Evolutionary conservation across 1,140 invertebrate genomes (phyloP).

Genomic region (Bombus turneri): DNA sequence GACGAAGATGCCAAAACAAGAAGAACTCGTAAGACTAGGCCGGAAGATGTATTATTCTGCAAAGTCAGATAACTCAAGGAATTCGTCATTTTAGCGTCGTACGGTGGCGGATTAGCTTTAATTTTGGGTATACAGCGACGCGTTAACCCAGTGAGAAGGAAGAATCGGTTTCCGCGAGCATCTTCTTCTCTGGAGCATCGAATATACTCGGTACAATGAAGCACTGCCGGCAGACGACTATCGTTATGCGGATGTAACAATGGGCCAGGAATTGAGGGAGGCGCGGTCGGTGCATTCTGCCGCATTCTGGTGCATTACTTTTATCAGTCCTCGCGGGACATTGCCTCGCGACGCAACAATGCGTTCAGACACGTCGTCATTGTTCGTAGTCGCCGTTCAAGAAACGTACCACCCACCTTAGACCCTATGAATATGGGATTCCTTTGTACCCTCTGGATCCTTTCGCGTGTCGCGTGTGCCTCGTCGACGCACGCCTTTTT

Average conservation of each 20-base stretch:
- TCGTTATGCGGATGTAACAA: slow-evolving; percentile 50
- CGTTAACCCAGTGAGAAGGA: slow-evolving; percentile 2
- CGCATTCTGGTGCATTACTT: slow-evolving; percentile 67
- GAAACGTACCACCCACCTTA: slow-evolving; percentile 67
- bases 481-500: neutral
- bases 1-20: too few species aligned
- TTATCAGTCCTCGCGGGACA: slow-evolving; percentile 60
- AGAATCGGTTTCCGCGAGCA: slow-evolving; percentile 11
- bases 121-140: neutral
- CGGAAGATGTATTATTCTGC: too few species aligned
- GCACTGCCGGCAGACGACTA: slow-evolving; percentile 26
- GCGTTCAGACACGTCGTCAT: slow-evolving; percentile 67
- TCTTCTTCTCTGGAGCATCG: neutral
- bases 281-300: slow-evolving; percentile 34
- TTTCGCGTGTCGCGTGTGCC: slow-evolving; percentile 5
- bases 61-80: too few species aligned
- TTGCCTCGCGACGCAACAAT: slow-evolving; percentile 64
- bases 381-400: slow-evolving; percentile 67
- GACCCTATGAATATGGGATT: slow-evolving; percentile 72
- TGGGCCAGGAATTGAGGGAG: slow-evolving; percentile 54
- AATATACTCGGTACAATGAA: slow-evolving; percentile 39
- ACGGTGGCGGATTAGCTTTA: neutral
- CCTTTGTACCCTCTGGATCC: slow-evolving; percentile 50
- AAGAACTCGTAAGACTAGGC: too few species aligned
- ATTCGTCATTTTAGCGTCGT: neutral